Base-by-base conservation (phyloP, 1,140 invertebrate genomes). In the Daktulosphaira vitifoliae region DNA sequence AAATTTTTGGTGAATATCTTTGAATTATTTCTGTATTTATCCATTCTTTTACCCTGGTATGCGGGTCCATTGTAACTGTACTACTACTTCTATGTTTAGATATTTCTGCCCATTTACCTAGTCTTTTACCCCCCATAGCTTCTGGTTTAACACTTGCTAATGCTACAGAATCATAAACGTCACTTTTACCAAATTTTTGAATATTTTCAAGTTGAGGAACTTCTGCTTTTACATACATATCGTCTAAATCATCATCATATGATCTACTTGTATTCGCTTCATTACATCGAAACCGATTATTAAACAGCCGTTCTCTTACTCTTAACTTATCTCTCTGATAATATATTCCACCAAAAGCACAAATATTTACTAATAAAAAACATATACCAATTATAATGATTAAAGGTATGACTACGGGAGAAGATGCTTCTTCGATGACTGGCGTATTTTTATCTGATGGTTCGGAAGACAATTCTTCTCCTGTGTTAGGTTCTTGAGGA, bases 11-110 rank as follows among this genome's bases (percentile, higher is more conserved):
- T 16, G 84, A 86, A 71, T 82, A 85, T 73, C 75, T 80, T 70
- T 85, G 81, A 67, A 84, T 80, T 49, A 86, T 67, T 23, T 69
- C 69, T 1, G 86, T 80, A 2, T 86, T 81, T 68, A 91, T 91
- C 88, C 88, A 91, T 65, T 90, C 86, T 64, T 83, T 80, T 2
- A 91, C 88, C 78, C 90, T 89, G 11, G 87, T 85, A 70, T 89
- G 85, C 0, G 88, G 85, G 71, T 90, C 88, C 66, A 91, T 83
- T 0, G 71, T 70, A 3, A 69, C 66, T 4, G 88, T 89, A 50
- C 87, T 89, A 11, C 80, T 82, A 1, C 87, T 89, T 69, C 86
- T 80, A 70, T 87, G 83, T 38, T 86, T 74, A 15, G 83, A 81
- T 9, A 86, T 74, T 22, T 62, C 56, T 73, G 84, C 83, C 68